phyloP scores from a whole-genome alignment of 2,113 vertebrate genomes.

The Potamarius usumacintae region DNA sequence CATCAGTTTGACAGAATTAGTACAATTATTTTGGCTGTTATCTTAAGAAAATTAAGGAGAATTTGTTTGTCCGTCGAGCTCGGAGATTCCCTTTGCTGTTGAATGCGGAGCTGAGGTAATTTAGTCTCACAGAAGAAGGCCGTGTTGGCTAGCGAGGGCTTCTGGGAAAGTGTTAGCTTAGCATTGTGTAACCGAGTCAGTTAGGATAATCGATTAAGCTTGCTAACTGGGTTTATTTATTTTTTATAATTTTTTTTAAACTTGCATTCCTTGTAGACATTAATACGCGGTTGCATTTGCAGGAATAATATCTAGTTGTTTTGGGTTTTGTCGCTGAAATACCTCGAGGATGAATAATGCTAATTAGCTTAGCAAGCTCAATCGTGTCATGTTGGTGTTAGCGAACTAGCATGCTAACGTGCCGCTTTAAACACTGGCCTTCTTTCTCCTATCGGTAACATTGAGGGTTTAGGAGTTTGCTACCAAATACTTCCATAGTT shows the following conservation, averaged over 20 bases:
- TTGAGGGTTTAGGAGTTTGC: not conserved
- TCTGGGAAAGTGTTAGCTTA: not conserved
- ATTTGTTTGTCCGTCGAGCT: not conserved
- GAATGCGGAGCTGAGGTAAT: conserved; percentile 53
- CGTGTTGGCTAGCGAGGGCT: not conserved
- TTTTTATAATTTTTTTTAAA: not conserved
- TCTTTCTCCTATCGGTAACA: not conserved
- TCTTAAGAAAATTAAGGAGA: not conserved
- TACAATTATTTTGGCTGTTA: not conserved
- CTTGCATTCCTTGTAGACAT: not conserved
- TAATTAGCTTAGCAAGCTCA: not conserved
- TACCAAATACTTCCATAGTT: too few species aligned
- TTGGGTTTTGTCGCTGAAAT: not conserved
- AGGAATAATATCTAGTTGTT: not conserved
- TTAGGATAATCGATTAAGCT: not conserved
- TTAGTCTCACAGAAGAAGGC: not conserved
- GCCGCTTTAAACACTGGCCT: not conserved
- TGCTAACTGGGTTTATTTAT: not conserved
- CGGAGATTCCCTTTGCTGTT: conserved; percentile 16
- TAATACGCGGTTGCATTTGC: not conserved
- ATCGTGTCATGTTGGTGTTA: not conserved
- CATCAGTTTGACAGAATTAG: too few species aligned
- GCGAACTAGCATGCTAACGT: not conserved
- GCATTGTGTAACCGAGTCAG: not conserved
- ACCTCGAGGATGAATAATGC: not conserved